Base-by-base conservation (phyloP, 2,797 vertebrate genomes). In the Anguilla marmorata region DNA sequence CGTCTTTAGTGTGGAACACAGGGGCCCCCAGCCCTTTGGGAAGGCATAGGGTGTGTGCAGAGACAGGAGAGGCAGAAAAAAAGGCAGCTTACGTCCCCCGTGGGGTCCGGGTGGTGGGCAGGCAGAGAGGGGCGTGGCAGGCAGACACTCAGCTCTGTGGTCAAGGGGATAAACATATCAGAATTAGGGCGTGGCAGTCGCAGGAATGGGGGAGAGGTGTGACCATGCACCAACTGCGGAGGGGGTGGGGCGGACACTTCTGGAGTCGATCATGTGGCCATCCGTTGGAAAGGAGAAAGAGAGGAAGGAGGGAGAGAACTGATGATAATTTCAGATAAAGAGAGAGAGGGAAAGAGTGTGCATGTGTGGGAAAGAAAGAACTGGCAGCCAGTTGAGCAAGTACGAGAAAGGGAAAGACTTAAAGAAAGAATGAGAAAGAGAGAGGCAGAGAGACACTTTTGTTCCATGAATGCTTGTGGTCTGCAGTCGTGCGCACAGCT, bases 131-230 rank as follows among this genome's bases (percentile, higher is more conserved):
- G 88, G 91, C 88, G 89, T 86, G 92, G 87, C 88, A 92, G 92
- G 89, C 88, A 93, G 92, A 95, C 89, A 93, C 90, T 92, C 92
- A 94, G 93, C 92, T 94, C 95, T 96, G 93, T 93, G 92, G 91
- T 90, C 91, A 91, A 89, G 94, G 87, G 89, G 91, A 95, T 89
- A 74, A 74, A 95, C 85, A 94, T 89, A 89, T 88, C 87, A 30
- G 50, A 30, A 48, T 95, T 93, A 94, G 91, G 86, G 30, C 50
- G 50, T 89, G 90, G 86, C 66, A 86, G 85, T 83, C 87, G 7
- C 27, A n/a, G 76, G 72, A 24, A 11, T n/a, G 24, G 63, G 63
- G 63, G 63, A 2, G 63, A 9, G 24, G n/a, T 11, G 24, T 69
- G 63, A 19, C 60, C 21, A n/a, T n/a, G 24, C 60, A 21, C 60